Percentiles rank a stretch among this genome's conserved stretches.
Conservation (phyloP, 2,113 vertebrate species). For the Pitta sordida region DNA sequence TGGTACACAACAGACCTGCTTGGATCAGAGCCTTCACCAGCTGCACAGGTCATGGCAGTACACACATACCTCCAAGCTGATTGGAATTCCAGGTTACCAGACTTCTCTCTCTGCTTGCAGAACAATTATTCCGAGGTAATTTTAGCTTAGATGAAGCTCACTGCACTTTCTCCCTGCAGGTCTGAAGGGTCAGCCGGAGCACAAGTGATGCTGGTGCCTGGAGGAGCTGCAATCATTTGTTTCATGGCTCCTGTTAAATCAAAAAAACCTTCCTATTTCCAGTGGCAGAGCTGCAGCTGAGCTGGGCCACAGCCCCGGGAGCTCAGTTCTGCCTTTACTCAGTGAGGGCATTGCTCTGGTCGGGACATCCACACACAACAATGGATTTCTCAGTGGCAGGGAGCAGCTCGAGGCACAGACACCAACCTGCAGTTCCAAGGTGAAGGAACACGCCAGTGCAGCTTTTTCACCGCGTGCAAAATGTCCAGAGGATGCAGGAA, state of each 20-base stretch:
- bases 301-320: background rate
- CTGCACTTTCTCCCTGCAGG: background rate
- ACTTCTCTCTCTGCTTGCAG: background rate
- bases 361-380: background rate
- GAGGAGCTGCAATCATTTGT: background rate
- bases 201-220: background rate
- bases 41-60: background rate
- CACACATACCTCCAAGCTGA: background rate
- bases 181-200: background rate
- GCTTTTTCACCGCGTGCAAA: background rate
- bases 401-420: background rate
- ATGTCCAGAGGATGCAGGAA: background rate
- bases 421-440: background rate
- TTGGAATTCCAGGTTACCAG: background rate
- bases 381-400: background rate
- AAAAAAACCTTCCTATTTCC: background rate
- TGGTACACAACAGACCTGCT: rapidly evolving
- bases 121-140: background rate
- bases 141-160: background rate
- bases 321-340: background rate
- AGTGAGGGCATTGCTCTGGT: background rate
- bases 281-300: background rate
- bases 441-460: background rate
- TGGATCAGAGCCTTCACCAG: background rate
- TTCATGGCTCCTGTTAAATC: background rate